Conservation (phyloP, 2,113 vertebrate genomes). For the Platichthys flesus region DNA sequence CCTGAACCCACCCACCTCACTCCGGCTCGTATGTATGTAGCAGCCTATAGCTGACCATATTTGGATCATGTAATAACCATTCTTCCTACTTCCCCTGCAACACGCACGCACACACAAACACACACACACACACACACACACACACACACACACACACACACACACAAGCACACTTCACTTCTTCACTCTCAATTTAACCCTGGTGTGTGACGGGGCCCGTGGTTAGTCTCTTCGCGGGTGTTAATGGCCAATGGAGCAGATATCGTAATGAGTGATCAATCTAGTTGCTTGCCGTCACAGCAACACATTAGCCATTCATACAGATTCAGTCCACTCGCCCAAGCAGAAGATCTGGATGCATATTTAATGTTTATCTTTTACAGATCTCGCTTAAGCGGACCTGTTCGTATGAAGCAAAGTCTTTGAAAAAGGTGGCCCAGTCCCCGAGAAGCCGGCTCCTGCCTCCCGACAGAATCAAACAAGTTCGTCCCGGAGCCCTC, state of each 20-base stretch:
- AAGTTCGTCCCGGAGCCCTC: conserved; percentile 27
- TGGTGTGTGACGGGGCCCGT: conserved; percentile 71
- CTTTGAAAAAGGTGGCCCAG: conserved; percentile 69
- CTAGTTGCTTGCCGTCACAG: conserved; percentile 74
- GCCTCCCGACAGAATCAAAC: conserved; percentile 51
- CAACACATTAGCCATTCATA: conserved; percentile 81
- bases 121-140: conserved; percentile 29
- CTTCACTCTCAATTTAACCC: conserved; percentile 82
- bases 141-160: conserved; percentile 19
- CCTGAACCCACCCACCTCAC: conserved; percentile 61
- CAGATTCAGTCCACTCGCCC: conserved; percentile 79
- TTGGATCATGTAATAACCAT: conserved; percentile 32
- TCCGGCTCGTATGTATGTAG: conserved; percentile 14
- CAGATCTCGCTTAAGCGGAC: conserved; percentile 72
- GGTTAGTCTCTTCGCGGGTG: conserved; percentile 76
- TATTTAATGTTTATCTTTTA: conserved; percentile 81
- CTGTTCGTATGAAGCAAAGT: conserved; percentile 58
- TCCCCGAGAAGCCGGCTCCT: conserved; percentile 47
- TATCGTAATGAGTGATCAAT: conserved; percentile 81
- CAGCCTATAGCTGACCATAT: conserved; percentile 37
- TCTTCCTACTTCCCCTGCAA: conserved; percentile 5
- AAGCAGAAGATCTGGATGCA: conserved; percentile 81
- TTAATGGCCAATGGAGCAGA: conserved; percentile 82
- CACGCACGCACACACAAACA: conserved; percentile 32
- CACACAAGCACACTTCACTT: conserved; percentile 60